Percentiles rank a stretch among this genome's conserved stretches.
phyloP scores from a whole-genome alignment of 2,797 vertebrate genomes.

The Picus viridis region DNA sequence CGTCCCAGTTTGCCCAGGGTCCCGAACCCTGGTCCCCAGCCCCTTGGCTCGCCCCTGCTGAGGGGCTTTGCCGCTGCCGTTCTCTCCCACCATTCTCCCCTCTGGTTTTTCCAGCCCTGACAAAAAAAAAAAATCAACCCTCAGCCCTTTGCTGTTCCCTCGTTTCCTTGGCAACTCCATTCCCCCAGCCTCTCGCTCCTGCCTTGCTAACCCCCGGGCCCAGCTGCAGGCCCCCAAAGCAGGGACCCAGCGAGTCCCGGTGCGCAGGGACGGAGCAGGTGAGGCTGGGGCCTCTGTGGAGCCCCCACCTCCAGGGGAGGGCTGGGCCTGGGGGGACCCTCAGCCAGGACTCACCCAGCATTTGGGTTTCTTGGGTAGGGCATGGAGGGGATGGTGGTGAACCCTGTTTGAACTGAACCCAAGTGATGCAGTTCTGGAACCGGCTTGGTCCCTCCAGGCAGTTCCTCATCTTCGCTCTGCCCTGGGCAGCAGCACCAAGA shows the following conservation, averaged over 20 bases:
- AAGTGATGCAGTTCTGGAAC: not conserved
- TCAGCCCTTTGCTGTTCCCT: not conserved
- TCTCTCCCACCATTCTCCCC: constrained; percentile 50
- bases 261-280: accelerated
- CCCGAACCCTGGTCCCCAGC: too few species aligned
- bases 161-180: constrained; percentile 61
- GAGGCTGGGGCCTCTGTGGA: not conserved
- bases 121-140: not conserved
- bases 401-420: accelerated
- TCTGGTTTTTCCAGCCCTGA: not conserved
- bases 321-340: not conserved
- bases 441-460: accelerated
- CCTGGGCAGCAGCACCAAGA: not conserved
- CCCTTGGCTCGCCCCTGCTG: accelerated
- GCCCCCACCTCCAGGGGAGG: accelerated
- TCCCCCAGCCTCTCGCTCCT: not conserved
- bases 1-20: not conserved
- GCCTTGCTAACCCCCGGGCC: not conserved
- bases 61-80: not conserved
- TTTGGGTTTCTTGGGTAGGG: not conserved
- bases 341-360: accelerated
- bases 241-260: not conserved
- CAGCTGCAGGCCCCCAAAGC: accelerated
- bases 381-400: not conserved
- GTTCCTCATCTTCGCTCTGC: accelerated